phyloP scores from a whole-genome alignment of 2,113 vertebrate genomes.

The Perognathus longimembris region DNA sequence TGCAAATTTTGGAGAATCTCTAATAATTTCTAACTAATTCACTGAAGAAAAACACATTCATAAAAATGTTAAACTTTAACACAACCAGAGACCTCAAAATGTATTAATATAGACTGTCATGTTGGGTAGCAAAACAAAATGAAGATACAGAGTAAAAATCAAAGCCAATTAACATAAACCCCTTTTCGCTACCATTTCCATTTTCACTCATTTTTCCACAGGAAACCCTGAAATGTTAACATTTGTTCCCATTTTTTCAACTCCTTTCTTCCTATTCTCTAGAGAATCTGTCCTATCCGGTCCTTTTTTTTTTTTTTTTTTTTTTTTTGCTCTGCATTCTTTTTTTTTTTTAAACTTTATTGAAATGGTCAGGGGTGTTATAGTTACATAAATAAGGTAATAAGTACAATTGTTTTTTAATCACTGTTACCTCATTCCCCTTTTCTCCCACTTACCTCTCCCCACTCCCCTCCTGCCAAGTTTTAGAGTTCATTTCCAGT shows the following conservation, averaged over 20 bases:
- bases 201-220: not conserved
- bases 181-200: not conserved
- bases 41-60: not conserved
- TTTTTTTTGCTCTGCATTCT: too few relatives aligned
- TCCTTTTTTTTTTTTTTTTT: too few relatives aligned
- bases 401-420: too few relatives aligned
- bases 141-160: not conserved
- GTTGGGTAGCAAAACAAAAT: not conserved
- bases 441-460: too few relatives aligned
- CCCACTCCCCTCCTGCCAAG: too few relatives aligned
- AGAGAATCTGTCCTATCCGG: too few relatives aligned
- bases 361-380: too few relatives aligned
- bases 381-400: too few relatives aligned
- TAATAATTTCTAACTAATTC: conserved; percentile 7
- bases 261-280: not conserved
- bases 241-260: not conserved
- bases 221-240: not conserved
- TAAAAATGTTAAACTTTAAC: not conserved
- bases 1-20: conserved; percentile 20
- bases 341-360: too few relatives aligned
- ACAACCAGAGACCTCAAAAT: not conserved
- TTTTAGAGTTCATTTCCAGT: too few relatives aligned
- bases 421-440: too few relatives aligned
- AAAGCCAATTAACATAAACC: not conserved
- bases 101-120: not conserved